A percentile compares a stretch with the other conserved stretches of the same genome.
Evolutionary conservation across 2,797 vertebrate species (phyloP).

Genomic region (Sebastolobus alascanus): DNA sequence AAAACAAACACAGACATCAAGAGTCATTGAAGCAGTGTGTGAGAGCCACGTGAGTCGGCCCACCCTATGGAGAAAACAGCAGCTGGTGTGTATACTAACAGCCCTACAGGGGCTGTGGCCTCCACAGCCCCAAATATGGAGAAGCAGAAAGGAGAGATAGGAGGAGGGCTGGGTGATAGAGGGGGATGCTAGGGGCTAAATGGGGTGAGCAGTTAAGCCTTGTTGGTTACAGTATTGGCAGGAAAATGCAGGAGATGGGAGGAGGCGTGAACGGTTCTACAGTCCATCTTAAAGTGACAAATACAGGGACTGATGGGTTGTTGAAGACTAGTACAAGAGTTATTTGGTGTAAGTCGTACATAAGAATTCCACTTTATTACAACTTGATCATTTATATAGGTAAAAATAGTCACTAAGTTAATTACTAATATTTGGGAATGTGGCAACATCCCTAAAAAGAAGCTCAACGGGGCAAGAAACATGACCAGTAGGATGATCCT

Average conservation of each 20-base stretch:
- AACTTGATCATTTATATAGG: background rate
- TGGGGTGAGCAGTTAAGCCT: conserved; percentile 75
- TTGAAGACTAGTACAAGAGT: background rate
- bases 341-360: background rate
- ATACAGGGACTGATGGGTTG: conserved; percentile 4
- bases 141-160: conserved; percentile 55
- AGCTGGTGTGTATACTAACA: conserved; percentile 80
- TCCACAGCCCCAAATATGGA: conserved; percentile 62
- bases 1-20: conserved; percentile 83
- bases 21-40: conserved; percentile 74
- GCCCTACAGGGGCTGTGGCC: conserved; percentile 73
- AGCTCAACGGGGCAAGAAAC: background rate
- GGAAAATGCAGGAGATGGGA: conserved; percentile 47
- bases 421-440: background rate
- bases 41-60: conserved; percentile 72
- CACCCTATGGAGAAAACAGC: conserved; percentile 77
- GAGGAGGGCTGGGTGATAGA: conserved; percentile 59
- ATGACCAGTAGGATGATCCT: background rate
- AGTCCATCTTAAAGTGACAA: conserved; percentile 35
- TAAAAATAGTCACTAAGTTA: background rate
- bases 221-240: conserved; percentile 73
- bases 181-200: conserved; percentile 68
- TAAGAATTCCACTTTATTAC: background rate
- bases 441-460: background rate
- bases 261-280: conserved; percentile 5